These are phyloP conservation scores for Telmatochromis brichardi DNA, from an alignment of 2,113 vertebrate genomes.

Conservation along the genomic window DNA sequence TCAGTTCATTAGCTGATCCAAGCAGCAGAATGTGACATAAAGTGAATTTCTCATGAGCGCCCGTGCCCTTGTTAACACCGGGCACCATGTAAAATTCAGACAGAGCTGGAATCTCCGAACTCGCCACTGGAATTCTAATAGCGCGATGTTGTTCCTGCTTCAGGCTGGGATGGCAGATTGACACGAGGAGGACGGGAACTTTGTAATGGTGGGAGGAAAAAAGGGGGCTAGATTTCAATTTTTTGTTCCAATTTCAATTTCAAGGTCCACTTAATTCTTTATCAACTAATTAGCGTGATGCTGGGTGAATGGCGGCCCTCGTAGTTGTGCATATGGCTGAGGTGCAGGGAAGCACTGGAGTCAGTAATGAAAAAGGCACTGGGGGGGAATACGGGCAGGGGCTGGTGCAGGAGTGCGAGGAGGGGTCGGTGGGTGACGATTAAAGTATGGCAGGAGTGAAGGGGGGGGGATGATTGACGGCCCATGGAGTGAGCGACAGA, in stretches of 20 bases:
- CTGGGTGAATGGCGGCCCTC: constrained; percentile 88
- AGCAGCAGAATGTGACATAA: neutral
- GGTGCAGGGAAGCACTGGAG: constrained; percentile 84
- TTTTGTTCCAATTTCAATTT: constrained; percentile 91
- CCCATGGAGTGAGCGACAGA: constrained; percentile 67
- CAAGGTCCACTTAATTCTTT: constrained; percentile 97
- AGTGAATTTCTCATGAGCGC: neutral
- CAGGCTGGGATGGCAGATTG: constrained; percentile 29
- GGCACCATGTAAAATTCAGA: neutral
- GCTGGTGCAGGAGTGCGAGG: constrained; percentile 52
- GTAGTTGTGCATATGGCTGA: constrained; percentile 87
- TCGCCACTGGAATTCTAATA: constrained; percentile 17
- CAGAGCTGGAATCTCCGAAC: constrained; percentile 3
- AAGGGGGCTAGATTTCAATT: constrained; percentile 67
- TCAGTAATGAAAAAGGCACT: constrained; percentile 81
- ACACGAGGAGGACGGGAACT: constrained; percentile 23
- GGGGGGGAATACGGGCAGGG: constrained; percentile 78
- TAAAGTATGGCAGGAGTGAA: constrained; percentile 65
- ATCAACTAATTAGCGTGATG: constrained; percentile 92
- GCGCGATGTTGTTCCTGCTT: neutral
- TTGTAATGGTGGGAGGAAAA: constrained; percentile 34
- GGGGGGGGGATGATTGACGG: constrained; percentile 80
- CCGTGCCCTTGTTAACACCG: neutral
- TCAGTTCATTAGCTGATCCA: constrained; percentile 25
- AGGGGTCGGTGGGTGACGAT: constrained; percentile 67